A percentile compares a stretch with the other conserved stretches of the same genome.
Evolutionary conservation across 2,888 invertebrate genomes (phyloP).

Genomic region (Heteromyza rotundicornis): DNA sequence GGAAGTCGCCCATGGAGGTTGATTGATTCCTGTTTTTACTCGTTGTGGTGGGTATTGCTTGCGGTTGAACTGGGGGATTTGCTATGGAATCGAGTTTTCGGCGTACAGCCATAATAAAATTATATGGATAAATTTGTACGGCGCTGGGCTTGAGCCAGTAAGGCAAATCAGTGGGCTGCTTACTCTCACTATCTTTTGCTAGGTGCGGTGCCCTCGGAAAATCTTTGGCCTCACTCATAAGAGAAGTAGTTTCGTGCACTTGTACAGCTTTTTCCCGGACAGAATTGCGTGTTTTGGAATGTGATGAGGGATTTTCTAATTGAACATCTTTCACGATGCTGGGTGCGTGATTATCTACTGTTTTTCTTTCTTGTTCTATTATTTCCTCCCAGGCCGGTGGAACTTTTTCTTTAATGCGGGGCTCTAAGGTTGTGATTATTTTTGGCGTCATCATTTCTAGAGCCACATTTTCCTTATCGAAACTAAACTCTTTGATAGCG

Average conservation of each 20-base stretch:
- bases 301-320: neutral
- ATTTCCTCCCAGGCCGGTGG: neutral
- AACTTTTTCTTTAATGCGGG: constrained; percentile 27
- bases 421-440: constrained; percentile 7
- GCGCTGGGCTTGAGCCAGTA: constrained; percentile 60
- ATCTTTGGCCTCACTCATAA: neutral
- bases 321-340: neutral
- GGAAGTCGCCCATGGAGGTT: constrained; percentile 20
- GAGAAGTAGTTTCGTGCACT: neutral
- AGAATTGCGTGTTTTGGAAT: neutral
- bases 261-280: constrained; percentile 5
- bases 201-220: too few relatives aligned
- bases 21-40: constrained; percentile 16
- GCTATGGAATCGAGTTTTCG: constrained; percentile 64
- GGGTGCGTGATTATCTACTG: neutral
- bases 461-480: constrained; percentile 42
- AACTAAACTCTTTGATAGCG: constrained; percentile 37
- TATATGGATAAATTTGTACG: constrained; percentile 66
- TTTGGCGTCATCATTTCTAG: constrained; percentile 34
- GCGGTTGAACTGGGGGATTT: constrained; percentile 30
- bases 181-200: neutral
- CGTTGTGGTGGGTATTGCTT: neutral
- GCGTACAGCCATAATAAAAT: constrained; percentile 68
- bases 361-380: neutral
- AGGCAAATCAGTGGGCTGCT: constrained; percentile 41